Evolutionary conservation across 2,888 invertebrate genomes (phyloP).

Genomic region (Stenchaetothrips biformis): DNA sequence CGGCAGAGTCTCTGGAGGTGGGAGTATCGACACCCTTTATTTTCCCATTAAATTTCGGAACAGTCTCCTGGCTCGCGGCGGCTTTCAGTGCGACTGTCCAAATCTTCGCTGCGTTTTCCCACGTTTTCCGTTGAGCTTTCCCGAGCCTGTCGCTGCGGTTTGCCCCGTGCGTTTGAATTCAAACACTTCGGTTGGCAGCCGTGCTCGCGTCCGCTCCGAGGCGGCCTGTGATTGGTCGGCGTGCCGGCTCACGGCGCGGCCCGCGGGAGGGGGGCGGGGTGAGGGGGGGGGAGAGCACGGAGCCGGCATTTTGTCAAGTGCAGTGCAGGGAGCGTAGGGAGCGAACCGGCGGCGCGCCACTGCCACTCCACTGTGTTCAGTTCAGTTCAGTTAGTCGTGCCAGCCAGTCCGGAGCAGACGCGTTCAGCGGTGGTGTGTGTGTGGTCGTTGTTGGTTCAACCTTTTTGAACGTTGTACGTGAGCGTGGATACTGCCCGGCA

Average conservation of each 20-base stretch:
- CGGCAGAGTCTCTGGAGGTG: too few relatives aligned
- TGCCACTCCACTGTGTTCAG: background rate
- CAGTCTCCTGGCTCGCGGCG: too few relatives aligned
- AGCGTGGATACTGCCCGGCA: background rate
- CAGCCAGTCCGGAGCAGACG: background rate
- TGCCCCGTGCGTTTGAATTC: too few relatives aligned
- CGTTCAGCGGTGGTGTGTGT: background rate
- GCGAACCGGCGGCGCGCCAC: background rate
- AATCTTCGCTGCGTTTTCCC: too few relatives aligned
- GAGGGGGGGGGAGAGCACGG: background rate
- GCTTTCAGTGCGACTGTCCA: too few relatives aligned
- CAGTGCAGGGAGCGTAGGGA: background rate
- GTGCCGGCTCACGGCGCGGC: background rate
- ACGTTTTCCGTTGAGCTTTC: too few relatives aligned
- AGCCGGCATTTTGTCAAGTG: slow-evolving; percentile 20
- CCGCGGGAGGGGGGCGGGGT: background rate
- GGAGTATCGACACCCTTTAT: too few relatives aligned
- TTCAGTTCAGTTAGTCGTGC: background rate
- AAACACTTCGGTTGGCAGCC: background rate
- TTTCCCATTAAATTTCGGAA: too few relatives aligned
- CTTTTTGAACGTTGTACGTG: background rate
- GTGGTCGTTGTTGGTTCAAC: background rate
- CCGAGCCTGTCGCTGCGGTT: too few relatives aligned
- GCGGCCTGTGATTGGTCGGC: background rate
- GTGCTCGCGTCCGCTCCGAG: background rate